phyloP scores from a whole-genome alignment of 2,888 invertebrate species.

The Lasioglossum malachurum region DNA sequence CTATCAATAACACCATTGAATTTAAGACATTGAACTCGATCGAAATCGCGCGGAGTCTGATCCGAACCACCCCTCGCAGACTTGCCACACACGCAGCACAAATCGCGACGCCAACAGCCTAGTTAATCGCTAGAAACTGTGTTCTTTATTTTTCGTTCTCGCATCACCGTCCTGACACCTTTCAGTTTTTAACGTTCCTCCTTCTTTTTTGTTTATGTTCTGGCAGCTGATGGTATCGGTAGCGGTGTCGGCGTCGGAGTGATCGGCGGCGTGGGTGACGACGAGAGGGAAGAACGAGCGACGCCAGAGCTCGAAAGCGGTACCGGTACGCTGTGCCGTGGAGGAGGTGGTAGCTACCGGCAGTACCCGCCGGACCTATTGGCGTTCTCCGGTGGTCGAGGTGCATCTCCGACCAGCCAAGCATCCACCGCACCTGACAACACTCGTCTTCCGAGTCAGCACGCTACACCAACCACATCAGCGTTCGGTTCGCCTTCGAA shows the following conservation, averaged over 20 bases:
- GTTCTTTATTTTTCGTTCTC: slow-evolving; percentile 14
- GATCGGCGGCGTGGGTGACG: slow-evolving; percentile 72
- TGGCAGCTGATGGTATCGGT: slow-evolving; percentile 85
- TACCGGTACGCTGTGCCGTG: slow-evolving; percentile 80
- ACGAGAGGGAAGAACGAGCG: slow-evolving; percentile 74
- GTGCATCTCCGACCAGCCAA: slow-evolving; percentile 87
- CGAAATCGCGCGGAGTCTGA: not conserved
- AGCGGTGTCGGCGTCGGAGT: slow-evolving; percentile 84
- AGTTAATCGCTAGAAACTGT: not conserved
- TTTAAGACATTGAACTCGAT: not conserved
- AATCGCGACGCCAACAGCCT: not conserved
- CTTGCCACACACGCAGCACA: not conserved
- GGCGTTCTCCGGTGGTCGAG: slow-evolving; percentile 89
- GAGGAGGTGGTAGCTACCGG: slow-evolving; percentile 85
- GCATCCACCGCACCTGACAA: slow-evolving; percentile 92
- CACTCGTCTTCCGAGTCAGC: slow-evolving; percentile 86
- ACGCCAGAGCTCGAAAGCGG: slow-evolving; percentile 75
- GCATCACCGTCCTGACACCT: slow-evolving; percentile 57
- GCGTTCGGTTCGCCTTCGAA: slow-evolving; percentile 73
- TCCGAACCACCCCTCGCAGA: not conserved
- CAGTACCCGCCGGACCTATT: slow-evolving; percentile 93
- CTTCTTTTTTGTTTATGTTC: slow-evolving; percentile 76
- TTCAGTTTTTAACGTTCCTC: slow-evolving; percentile 73
- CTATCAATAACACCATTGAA: too few species aligned
- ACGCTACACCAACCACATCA: slow-evolving; percentile 84